These are phyloP conservation scores for Entomobrya multifasciata DNA, from an alignment of 2,888 invertebrate species.

Conservation along the genomic window DNA sequence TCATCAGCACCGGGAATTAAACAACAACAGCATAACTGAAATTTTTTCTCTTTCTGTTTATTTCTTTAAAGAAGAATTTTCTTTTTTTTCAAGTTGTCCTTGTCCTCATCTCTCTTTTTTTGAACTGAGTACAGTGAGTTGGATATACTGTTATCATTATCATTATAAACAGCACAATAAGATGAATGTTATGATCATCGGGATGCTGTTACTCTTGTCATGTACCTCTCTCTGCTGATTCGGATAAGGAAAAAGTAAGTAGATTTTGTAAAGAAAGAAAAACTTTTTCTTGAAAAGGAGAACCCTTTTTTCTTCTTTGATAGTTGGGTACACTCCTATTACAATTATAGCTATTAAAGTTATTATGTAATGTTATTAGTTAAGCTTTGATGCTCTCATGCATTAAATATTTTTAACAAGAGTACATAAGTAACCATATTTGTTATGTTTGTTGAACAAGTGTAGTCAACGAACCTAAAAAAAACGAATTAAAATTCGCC, in stretches of 20 bases:
- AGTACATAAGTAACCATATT: too few relatives aligned
- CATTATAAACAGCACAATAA: too few relatives aligned
- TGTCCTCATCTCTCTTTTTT: not conserved
- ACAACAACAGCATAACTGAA: conserved; percentile 41
- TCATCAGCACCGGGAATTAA: not conserved
- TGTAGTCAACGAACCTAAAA: not conserved
- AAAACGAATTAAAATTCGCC: conserved; percentile 64
- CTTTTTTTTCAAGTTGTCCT: not conserved
- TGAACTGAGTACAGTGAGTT: not conserved
- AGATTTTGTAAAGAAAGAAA: conserved; percentile 28
- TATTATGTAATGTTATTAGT: conserved; percentile 45
- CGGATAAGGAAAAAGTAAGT: not conserved
- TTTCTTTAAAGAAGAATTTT: conserved; percentile 8
- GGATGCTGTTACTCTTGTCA: conserved; percentile 19
- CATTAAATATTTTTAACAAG: too few relatives aligned
- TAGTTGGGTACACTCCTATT: not conserved
- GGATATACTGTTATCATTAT: not conserved
- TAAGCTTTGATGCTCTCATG: not conserved
- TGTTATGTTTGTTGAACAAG: not conserved
- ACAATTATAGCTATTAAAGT: conserved; percentile 12
- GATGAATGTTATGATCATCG: conserved; percentile 46
- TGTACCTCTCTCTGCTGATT: too few relatives aligned
- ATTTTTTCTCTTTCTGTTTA: conserved; percentile 31
- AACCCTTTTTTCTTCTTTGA: conserved; percentile 18
- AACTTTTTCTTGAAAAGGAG: too few relatives aligned